These are phyloP conservation scores for Clarias gariepinus DNA, from an alignment of 2,113 vertebrate genomes.

Conservation along the genomic window DNA sequence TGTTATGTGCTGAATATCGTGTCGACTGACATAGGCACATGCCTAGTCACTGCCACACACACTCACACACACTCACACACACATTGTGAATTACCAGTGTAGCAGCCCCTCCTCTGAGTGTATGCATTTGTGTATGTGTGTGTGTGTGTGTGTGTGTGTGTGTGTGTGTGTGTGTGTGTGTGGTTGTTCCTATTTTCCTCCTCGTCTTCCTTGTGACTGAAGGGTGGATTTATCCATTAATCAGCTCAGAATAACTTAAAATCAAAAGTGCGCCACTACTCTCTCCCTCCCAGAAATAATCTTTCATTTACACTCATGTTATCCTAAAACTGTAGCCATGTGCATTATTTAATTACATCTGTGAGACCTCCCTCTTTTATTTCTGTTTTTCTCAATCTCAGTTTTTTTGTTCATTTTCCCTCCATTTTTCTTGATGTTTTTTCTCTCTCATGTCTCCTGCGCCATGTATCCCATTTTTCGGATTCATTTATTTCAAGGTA, in stretches of 20 bases:
- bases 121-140: background rate
- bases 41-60: slow-evolving; percentile 47
- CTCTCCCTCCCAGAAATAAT: background rate
- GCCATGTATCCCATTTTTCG: background rate
- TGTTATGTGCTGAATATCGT: background rate
- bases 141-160: background rate
- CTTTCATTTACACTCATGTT: background rate
- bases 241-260: slow-evolving; percentile 19
- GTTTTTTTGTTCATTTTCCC: background rate
- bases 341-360: background rate
- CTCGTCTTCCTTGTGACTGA: slow-evolving; percentile 75
- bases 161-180: background rate
- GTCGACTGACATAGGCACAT: background rate
- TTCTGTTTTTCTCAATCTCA: no score
- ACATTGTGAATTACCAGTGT: background rate
- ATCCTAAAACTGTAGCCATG: background rate
- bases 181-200: slow-evolving; percentile 55
- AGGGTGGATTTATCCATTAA: slow-evolving; percentile 57
- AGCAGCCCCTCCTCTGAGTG: slow-evolving; percentile 8
- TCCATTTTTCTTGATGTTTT: background rate
- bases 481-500: background rate
- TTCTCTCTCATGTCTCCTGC: background rate
- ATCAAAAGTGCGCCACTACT: slow-evolving; percentile 11
- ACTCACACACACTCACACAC: slow-evolving; percentile 52
- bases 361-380: background rate